Base-by-base conservation (phyloP, 37 sponge, comb jelly and placozoan genomes). In the Sycon ciliatum region DNA sequence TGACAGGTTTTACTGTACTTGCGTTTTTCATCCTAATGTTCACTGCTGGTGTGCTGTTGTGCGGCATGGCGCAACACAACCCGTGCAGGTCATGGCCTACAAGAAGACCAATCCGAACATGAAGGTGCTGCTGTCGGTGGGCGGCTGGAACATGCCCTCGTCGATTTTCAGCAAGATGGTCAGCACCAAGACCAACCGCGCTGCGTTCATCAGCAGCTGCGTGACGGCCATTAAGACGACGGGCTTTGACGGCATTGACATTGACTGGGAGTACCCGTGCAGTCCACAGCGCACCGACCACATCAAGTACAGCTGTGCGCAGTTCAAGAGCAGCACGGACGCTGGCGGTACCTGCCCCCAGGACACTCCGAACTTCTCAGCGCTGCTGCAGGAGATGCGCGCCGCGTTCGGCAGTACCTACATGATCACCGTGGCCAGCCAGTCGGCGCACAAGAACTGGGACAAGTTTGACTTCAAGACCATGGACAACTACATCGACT, bases 181-280 rank as follows among this genome's bases (percentile, higher is more conserved):
- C 1, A 57, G 36, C 30, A 33, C 61, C 39, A 30, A 34, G 11
- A 3, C 4, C 16, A 57, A 7, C 20, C 55, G 74, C 9, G 4
- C 38, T 22, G 34, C 56, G 2, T 73, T 73, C 74, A 73, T 73
- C n/a, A 28, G n/a, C 1, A 54, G 34, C 24, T 62, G 57, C 4
- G 24, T 38, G 62, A 33, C 5, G 7, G 31, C 36, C 28, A 26
- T 73, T 1, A 30, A 22, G 4, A 32, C 35, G 20, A 11, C 57
- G n/a, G 24, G 24, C 2, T 53, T 73, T 24, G 74, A 73, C 20
- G 74, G 74, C 22, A 39, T 73, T 9, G 62, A 73, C 13, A 73
- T 73, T 6, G 56, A 57, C 32, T 73, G 74, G 74, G 56, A 73
- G 62, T 73, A 54, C 35, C 74, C 74, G 22, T 73, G 74, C 56